phyloP scores from a whole-genome alignment of 2,113 vertebrate genomes.

The Muscicapa adusta region DNA sequence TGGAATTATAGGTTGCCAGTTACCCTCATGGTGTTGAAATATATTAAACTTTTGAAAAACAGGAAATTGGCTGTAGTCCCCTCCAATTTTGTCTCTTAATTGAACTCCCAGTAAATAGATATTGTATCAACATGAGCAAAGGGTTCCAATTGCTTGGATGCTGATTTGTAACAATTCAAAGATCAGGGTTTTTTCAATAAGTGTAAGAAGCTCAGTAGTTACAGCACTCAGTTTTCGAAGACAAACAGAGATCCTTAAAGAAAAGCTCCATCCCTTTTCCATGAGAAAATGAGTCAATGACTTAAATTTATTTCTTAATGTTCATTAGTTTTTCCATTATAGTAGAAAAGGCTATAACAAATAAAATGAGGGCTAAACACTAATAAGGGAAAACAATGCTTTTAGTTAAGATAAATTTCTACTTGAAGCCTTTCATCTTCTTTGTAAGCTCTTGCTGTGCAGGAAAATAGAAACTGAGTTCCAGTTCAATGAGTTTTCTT shows the following conservation, averaged over 20 bases:
- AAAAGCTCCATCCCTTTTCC: neutral
- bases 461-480: neutral
- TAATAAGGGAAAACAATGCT: neutral
- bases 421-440: neutral
- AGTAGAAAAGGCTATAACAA: neutral
- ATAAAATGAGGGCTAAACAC: neutral
- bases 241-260: neutral
- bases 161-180: neutral
- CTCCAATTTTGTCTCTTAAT: neutral
- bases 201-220: neutral
- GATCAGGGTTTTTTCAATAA: neutral
- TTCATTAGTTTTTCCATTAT: neutral
- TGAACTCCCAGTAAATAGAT: neutral
- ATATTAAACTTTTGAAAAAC: neutral
- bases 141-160: neutral
- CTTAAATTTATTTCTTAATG: neutral
- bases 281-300: neutral
- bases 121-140: neutral
- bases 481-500: slow-evolving; percentile 14
- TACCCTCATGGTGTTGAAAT: neutral
- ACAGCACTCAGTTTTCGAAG: neutral
- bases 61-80: neutral
- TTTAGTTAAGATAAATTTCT: neutral
- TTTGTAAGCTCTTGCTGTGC: neutral
- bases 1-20: neutral